These are phyloP conservation scores for Ornithoptera priamus DNA, from an alignment of 2,888 invertebrate genomes.

Conservation along the genomic window DNA sequence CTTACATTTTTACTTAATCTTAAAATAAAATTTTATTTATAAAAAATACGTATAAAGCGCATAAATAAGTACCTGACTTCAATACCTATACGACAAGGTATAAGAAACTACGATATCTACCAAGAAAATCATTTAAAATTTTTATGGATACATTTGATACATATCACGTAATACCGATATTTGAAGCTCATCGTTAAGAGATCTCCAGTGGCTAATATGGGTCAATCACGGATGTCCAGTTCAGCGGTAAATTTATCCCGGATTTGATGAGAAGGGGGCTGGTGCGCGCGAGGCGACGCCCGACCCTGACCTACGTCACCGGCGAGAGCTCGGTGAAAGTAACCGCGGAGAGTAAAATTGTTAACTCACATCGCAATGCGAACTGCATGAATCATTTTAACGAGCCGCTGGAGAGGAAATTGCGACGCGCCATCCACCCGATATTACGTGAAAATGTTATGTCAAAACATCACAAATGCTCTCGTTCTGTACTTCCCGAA, in stretches of 20 bases:
- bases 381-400: not conserved
- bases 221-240: constrained; percentile 6
- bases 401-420: not conserved
- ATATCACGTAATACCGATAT: not conserved
- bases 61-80: too few relatives aligned
- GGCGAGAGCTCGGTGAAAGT: constrained; percentile 29
- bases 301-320: constrained; percentile 29
- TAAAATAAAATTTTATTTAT: too few relatives aligned
- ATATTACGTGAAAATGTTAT: not conserved
- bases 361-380: constrained; percentile 11
- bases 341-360: constrained; percentile 20
- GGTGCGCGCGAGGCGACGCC: not conserved
- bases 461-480: not conserved
- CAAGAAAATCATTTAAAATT: too few relatives aligned
- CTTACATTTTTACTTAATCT: too few relatives aligned
- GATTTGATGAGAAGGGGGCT: not conserved
- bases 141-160: too few relatives aligned
- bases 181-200: not conserved
- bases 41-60: too few relatives aligned
- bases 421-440: not conserved
- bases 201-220: not conserved
- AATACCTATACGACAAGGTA: too few relatives aligned
- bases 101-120: too few relatives aligned
- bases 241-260: not conserved
- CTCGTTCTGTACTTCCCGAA: not conserved